phyloP scores from a whole-genome alignment of 2,888 invertebrate genomes.

The Heliconius cydno region DNA sequence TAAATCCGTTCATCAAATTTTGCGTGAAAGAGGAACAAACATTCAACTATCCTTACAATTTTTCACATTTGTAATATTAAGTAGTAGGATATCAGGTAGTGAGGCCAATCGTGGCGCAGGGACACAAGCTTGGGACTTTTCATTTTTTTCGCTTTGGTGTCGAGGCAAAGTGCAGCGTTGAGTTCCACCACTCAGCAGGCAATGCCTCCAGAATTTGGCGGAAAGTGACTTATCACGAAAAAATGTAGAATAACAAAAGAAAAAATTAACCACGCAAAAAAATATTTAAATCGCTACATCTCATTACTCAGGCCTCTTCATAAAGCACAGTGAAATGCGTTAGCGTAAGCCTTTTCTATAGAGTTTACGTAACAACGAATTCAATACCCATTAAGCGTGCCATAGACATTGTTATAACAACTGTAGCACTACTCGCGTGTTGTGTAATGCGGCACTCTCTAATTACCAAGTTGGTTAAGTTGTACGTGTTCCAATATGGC shows the following conservation, averaged over 20 bases:
- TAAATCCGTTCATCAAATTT: no score
- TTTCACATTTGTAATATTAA: no score
- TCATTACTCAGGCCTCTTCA: slow-evolving; percentile 29
- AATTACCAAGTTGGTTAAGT: background rate
- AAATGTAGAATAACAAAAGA: no score
- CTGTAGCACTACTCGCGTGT: slow-evolving; percentile 14
- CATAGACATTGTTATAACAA: background rate
- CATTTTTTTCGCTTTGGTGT: background rate
- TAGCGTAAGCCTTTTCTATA: slow-evolving; percentile 46
- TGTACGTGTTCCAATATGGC: background rate
- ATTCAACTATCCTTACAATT: no score
- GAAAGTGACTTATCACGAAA: background rate
- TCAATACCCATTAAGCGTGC: slow-evolving; percentile 42
- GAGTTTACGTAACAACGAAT: slow-evolving; percentile 50
- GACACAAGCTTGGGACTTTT: no score
- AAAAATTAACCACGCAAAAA: no score
- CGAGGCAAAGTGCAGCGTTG: background rate
- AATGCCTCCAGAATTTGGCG: background rate
- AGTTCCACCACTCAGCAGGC: background rate
- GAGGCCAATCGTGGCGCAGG: no score
- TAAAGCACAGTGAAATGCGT: slow-evolving; percentile 52
- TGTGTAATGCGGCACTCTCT: slow-evolving; percentile 16
- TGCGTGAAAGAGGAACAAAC: no score
- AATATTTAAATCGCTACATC: slow-evolving; percentile 42
- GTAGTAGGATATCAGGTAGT: no score